phyloP scores from a whole-genome alignment of 2,888 invertebrate genomes.

The Coenonympha glycerion region DNA sequence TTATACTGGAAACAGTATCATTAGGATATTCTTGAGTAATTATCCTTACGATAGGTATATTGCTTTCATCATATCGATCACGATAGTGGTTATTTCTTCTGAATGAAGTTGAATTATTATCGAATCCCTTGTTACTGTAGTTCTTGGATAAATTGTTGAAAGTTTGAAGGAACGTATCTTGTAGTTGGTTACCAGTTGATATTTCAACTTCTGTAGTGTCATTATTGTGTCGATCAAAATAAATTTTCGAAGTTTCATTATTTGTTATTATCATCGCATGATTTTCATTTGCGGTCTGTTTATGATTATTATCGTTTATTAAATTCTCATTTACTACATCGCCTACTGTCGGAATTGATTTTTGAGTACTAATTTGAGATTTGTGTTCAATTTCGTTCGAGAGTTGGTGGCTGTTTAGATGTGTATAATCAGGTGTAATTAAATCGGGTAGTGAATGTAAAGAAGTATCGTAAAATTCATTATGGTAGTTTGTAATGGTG shows the following conservation, averaged over 20 bases:
- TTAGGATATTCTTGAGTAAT: constrained; percentile 38
- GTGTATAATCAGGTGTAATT: neutral
- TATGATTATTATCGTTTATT: no score
- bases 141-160: neutral
- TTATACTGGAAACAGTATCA: constrained; percentile 32
- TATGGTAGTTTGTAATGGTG: neutral
- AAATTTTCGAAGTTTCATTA: no score
- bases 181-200: no score
- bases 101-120: neutral
- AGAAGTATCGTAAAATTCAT: neutral
- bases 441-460: neutral
- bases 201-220: no score
- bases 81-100: neutral
- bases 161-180: no score
- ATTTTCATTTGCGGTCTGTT: no score
- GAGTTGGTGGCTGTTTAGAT: neutral
- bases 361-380: no score
- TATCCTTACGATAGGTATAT: constrained; percentile 36
- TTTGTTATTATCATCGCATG: no score
- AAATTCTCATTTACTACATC: no score
- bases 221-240: no score
- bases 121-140: neutral
- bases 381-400: neutral
- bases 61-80: constrained; percentile 26
- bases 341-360: no score